A percentile compares a stretch with the other conserved stretches of the same genome.
Evolutionary conservation across 1,140 invertebrate genomes (phyloP).

Genomic region (Solenopsis invicta): DNA sequence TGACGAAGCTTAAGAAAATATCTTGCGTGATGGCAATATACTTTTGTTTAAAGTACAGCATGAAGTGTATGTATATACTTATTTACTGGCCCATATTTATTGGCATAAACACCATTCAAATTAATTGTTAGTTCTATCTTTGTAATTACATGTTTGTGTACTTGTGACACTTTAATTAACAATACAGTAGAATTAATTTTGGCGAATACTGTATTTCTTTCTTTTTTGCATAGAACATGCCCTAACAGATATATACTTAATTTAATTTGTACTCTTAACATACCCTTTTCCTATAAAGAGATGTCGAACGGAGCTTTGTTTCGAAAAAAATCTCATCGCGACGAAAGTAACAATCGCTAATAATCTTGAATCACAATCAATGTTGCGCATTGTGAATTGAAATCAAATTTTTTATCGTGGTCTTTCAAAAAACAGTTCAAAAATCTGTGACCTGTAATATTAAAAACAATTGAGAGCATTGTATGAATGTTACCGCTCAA

Average conservation of each 20-base stretch:
- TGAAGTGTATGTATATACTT: conserved; percentile 1
- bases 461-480: background rate
- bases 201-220: conserved; percentile 18
- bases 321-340: conserved; percentile 21
- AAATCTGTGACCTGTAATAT: conserved; percentile 22
- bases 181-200: conserved; percentile 12
- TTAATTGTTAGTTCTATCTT: conserved; percentile 7
- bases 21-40: conserved; percentile 13
- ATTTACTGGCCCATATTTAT: conserved; percentile 35
- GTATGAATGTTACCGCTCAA: conserved; percentile 69
- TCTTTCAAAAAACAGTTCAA: background rate
- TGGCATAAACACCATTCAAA: background rate
- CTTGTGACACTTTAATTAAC: background rate
- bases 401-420: background rate
- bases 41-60: background rate
- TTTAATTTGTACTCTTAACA: conserved; percentile 56
- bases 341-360: background rate
- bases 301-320: conserved; percentile 1
- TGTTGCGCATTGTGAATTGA: background rate
- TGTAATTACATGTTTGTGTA: background rate
- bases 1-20: conserved; percentile 41
- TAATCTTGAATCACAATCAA: conserved; percentile 23
- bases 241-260: conserved; percentile 43
- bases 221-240: background rate
- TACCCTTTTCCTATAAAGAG: conserved; percentile 24